These are phyloP conservation scores for Apis mellifera DNA, from an alignment of 1,140 invertebrate genomes.

Conservation along the genomic window DNA sequence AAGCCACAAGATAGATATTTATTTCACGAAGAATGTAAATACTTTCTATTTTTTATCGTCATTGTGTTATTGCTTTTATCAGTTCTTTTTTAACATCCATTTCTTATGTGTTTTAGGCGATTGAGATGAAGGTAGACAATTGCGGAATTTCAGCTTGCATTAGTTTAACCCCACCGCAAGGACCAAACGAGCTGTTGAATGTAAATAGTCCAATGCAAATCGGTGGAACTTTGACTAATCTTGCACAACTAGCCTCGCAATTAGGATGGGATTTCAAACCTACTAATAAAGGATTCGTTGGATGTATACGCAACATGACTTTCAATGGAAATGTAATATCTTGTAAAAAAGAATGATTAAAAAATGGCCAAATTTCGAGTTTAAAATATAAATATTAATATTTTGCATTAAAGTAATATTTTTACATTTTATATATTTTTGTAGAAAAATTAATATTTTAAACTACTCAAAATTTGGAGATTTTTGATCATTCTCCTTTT, in stretches of 20 bases:
- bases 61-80: neutral
- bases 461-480: no score
- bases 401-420: no score
- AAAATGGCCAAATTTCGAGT: no score
- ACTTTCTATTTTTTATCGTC: neutral
- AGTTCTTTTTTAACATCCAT: neutral
- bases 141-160: constrained; percentile 88
- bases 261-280: constrained; percentile 87
- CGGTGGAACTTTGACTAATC: constrained; percentile 88
- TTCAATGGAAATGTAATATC: constrained; percentile 86
- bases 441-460: no score
- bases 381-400: no score
- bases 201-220: constrained; percentile 94
- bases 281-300: constrained; percentile 86
- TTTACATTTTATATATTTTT: no score
- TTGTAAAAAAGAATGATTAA: no score
- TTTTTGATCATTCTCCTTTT: neutral
- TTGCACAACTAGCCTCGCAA: constrained; percentile 82
- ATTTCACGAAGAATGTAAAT: constrained; percentile 85
- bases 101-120: constrained; percentile 74
- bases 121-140: constrained; percentile 90
- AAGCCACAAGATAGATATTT: constrained; percentile 91
- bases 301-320: constrained; percentile 93
- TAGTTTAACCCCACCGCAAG: constrained; percentile 85
- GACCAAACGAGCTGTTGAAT: constrained; percentile 90